These are phyloP conservation scores for Aricia artaxerxes DNA, from an alignment of 2,888 invertebrate genomes.

Conservation along the genomic window DNA sequence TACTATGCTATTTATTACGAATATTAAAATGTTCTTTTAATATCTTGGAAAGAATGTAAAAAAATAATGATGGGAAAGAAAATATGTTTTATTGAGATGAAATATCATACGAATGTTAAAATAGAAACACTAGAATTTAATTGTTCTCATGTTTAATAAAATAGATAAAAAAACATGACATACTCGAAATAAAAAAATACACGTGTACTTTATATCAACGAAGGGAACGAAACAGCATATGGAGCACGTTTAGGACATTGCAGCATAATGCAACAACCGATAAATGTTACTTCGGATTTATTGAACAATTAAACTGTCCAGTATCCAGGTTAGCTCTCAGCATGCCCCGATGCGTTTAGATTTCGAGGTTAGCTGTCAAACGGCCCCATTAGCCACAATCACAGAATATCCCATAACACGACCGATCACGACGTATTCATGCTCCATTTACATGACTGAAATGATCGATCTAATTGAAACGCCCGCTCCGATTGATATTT, in stretches of 20 bases:
- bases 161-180: slow-evolving; percentile 28
- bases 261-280: slow-evolving; percentile 49
- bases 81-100: slow-evolving; percentile 7
- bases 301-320: slow-evolving; percentile 57
- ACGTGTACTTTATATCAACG: slow-evolving; percentile 22
- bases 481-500: slow-evolving; percentile 59
- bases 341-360: slow-evolving; percentile 59
- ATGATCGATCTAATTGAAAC: slow-evolving; percentile 69
- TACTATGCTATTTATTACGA: neutral
- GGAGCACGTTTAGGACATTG: slow-evolving; percentile 41
- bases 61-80: neutral
- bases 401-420: slow-evolving; percentile 66
- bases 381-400: slow-evolving; percentile 58
- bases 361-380: slow-evolving; percentile 49
- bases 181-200: slow-evolving; percentile 16
- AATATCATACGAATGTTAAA: slow-evolving; percentile 5
- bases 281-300: slow-evolving; percentile 55
- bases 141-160: slow-evolving; percentile 19
- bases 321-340: slow-evolving; percentile 58
- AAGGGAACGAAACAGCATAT: slow-evolving; percentile 18
- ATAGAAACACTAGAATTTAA: neutral
- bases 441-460: slow-evolving; percentile 70
- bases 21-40: neutral
- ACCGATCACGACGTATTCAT: slow-evolving; percentile 58
- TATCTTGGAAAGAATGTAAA: neutral